Base-by-base conservation (phyloP, 2,888 invertebrate species). In the Lymantria monacha region DNA sequence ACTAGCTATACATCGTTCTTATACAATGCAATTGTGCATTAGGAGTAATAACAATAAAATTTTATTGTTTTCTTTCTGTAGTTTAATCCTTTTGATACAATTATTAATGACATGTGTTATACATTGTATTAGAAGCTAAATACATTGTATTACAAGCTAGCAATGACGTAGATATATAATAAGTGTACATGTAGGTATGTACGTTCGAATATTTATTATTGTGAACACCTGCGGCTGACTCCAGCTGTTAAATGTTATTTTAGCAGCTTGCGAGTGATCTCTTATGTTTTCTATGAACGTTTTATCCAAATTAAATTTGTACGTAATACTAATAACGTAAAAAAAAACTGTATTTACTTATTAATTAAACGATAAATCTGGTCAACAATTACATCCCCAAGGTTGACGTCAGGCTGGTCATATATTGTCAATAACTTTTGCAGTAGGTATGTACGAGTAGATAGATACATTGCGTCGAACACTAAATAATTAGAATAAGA, bases 161-260 rank as follows among this genome's bases (percentile, higher is more conserved):
- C 38, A n/a, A n/a, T 38, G 11, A 38, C 38, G 38, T 38, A 38
- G 1, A n/a, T 38, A 38, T 36, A 38, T 7, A 12, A n/a, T n/a
- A n/a, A n/a, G n/a, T 36, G 11, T 2, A 3, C 7, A 12, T 38
- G 38, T 38, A 12, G 7, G 15, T 14, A 14, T 41, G 33, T 41
- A 33, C 14, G 41, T 14, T 41, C 14, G 8, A 51, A 43, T 47
- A 40, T 52, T 44, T 56, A 54, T 51, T 53, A 56, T 49, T 48
- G 38, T 44, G 38, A 51, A 54, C 53, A 64, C 59, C 65, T 56
- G 56, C 22, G 44, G 44, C 43, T 54, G 46, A 30, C 36, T 40
- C 38, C 61, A 54, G 52, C 57, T 61, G 61, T 45, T 61, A 0
- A 49, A 22, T 61, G 53, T 56, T 56, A 46, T 56, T 46, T 45